Evolutionary conservation across 92 coral and sea anemone genomes (phyloP).

Genomic region (Isaurus tuberculatus): DNA sequence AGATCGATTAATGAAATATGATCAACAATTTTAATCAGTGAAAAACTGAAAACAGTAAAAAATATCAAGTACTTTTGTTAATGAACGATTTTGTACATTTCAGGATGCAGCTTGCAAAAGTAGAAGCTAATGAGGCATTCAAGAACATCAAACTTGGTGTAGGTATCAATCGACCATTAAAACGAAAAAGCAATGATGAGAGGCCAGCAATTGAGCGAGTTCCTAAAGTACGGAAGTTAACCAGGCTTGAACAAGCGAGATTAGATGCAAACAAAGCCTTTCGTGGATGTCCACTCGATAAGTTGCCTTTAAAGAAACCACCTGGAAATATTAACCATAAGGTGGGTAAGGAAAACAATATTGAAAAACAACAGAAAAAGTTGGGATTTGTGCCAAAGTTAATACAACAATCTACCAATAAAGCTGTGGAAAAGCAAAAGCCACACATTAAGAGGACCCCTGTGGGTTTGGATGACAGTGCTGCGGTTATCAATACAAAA

Average conservation of each 20-base stretch:
- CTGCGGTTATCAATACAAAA: neutral
- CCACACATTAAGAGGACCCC: slow-evolving; percentile 1
- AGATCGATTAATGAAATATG: too few relatives aligned
- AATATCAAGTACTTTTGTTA: neutral
- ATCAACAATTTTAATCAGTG: too few relatives aligned
- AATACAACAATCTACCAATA: slow-evolving; percentile 55
- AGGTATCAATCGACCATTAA: slow-evolving; percentile 29
- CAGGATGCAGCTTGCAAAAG: slow-evolving; percentile 81
- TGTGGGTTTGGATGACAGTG: neutral
- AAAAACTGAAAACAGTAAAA: too few relatives aligned
- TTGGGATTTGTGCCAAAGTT: slow-evolving; percentile 65
- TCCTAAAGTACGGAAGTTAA: slow-evolving; percentile 36
- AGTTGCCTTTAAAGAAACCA: neutral
- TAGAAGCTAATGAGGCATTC: slow-evolving; percentile 75
- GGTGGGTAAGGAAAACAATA: slow-evolving; percentile 25
- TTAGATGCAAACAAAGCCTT: slow-evolving; percentile 70
- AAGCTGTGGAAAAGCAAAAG: slow-evolving; percentile 43
- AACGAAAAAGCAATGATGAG: slow-evolving; percentile 40
- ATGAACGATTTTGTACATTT: neutral
- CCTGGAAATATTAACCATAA: neutral
- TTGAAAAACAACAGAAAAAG: slow-evolving; percentile 36
- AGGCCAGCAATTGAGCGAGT: slow-evolving; percentile 21
- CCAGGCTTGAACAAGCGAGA: slow-evolving; percentile 71
- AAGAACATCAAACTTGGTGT: slow-evolving; percentile 67
- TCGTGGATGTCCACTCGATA: slow-evolving; percentile 58